These are phyloP conservation scores for Gastracanthus pulcherrimus DNA, from an alignment of 2,888 invertebrate species.

Conservation along the genomic window DNA sequence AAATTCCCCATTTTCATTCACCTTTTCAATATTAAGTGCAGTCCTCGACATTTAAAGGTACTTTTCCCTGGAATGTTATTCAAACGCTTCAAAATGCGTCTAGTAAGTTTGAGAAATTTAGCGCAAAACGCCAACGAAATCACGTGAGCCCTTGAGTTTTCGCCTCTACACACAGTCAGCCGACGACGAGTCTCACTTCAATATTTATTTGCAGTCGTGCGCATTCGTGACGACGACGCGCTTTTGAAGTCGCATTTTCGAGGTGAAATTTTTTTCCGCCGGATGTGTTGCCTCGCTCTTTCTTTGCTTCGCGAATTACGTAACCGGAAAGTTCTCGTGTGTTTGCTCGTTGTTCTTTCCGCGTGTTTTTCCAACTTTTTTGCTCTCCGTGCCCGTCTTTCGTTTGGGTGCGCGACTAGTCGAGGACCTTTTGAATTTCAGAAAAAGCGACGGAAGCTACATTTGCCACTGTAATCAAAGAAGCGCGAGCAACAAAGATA, in stretches of 20 bases:
- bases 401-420: too few species aligned
- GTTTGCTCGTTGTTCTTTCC: neutral
- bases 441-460: neutral
- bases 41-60: neutral
- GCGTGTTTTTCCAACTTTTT: too few species aligned
- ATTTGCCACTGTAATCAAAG: neutral
- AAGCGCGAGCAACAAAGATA: neutral
- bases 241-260: slow-evolving; percentile 14
- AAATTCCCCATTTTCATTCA: neutral
- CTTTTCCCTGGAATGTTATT: neutral
- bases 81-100: neutral
- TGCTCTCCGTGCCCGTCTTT: too few species aligned
- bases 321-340: neutral
- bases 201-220: slow-evolving; percentile 11
- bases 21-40: neutral
- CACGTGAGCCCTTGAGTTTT: neutral
- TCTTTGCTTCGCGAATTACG: neutral
- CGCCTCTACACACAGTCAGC: neutral
- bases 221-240: too few species aligned
- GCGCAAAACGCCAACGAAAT: too few species aligned
- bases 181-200: neutral
- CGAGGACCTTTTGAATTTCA: neutral
- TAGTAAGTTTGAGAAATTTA: slow-evolving; percentile 4
- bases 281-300: neutral
- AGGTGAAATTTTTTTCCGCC: neutral